Evolutionary conservation across 2,113 vertebrate species (phyloP).

Genomic region (Calidris pugnax): DNA sequence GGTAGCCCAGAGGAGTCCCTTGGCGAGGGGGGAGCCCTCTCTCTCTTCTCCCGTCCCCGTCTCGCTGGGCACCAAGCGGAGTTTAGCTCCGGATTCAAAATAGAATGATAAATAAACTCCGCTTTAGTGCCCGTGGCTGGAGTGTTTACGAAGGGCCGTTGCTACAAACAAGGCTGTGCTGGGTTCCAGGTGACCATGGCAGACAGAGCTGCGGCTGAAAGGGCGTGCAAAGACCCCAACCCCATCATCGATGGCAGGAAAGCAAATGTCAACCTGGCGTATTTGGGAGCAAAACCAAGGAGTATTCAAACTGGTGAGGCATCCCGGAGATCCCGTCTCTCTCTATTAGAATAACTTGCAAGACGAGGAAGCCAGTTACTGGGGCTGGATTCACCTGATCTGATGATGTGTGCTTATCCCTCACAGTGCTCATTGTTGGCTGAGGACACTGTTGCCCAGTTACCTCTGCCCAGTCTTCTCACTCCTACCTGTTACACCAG

Average conservation of each 20-base stretch:
- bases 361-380: background rate
- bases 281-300: constrained; percentile 94
- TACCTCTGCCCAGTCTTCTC: background rate
- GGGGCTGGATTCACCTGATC: background rate
- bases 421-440: background rate
- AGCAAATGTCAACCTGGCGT: constrained; percentile 96
- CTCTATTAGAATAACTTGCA: constrained; percentile 35
- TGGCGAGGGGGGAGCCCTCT: background rate
- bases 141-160: background rate
- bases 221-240: constrained; percentile 97
- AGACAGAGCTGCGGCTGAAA: constrained; percentile 88
- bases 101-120: background rate
- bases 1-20: background rate
- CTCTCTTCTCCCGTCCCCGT: accelerated
- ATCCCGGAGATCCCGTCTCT: background rate
- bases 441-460: background rate
- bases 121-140: background rate
- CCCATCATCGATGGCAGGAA: constrained; percentile 97
- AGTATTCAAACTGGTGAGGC: constrained; percentile 92
- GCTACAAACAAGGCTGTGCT: constrained; percentile 39
- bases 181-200: constrained; percentile 91
- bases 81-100: background rate
- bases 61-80: background rate
- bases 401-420: background rate
- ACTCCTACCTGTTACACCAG: background rate